Base-by-base conservation (phyloP, 2,113 vertebrate genomes). In the Corvus moneduloides region DNA sequence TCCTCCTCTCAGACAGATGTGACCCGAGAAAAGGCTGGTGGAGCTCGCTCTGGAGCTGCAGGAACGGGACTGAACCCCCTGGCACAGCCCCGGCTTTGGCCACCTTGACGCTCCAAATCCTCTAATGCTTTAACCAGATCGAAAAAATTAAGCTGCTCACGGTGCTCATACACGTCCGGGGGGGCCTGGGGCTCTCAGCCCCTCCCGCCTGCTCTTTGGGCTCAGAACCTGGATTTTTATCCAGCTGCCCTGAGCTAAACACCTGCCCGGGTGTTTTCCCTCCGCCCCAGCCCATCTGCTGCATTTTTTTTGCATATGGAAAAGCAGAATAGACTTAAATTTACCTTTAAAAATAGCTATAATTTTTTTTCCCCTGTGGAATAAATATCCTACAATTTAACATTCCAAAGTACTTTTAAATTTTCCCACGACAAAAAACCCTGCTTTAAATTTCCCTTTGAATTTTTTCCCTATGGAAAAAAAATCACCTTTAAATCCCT, bases 101-200 rank as follows among this genome's bases (percentile, higher is more conserved):
- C 85, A 90, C 94, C 96, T 97, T 75, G 24, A 8, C 23, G 22
- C 87, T 89, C 37, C 90, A 86, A 97, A 95, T 93, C 95, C 94
- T 67, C 93, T 96, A 97, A 97, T 93, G 84, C 94, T 84, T 96
- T 96, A 97, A 97, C 94, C 94, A 94, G 96, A 95, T 97, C 84
- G 58, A 93, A 97, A 97, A 97, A 97, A 97, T 95, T 96, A 97
- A 97, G 95, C 96, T 0, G 68, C 96, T 95, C 49, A 28, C 19
- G 4, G 81, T 12, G 33, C 62, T 91, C 89, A 23, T 35, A 80
- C 24, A 0, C 1, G 24, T 6, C 56, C 64, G 43, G 87, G 71
- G 84, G 78, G 79, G 52, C 59, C 51, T 0, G n/a, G 74, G 52
- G 68, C 49, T 30, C 76, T 51, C 12, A 3, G 90, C 69, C 67